Conservation (phyloP, 2,113 vertebrate species). For the Tyto alba region DNA sequence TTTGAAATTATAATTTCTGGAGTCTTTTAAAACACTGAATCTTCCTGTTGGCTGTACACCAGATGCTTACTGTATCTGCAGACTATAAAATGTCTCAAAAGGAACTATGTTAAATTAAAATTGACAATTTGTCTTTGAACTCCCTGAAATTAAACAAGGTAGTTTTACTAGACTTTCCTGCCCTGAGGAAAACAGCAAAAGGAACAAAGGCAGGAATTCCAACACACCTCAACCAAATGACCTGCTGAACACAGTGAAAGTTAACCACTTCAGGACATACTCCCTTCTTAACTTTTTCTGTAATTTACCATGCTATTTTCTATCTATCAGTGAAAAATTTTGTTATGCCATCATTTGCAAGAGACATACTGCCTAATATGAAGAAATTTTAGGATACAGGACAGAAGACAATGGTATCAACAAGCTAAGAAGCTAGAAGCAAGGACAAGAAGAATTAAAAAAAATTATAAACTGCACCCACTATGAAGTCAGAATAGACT, state of each 20-base stretch:
- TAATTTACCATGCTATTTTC: slow-evolving; percentile 7
- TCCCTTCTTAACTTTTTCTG: neutral
- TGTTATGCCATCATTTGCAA: neutral
- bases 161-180: slow-evolving; percentile 70
- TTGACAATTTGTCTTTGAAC: slow-evolving; percentile 69
- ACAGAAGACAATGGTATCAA: neutral
- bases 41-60: slow-evolving; percentile 55
- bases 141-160: slow-evolving; percentile 56
- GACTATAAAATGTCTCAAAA: slow-evolving; percentile 62
- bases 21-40: slow-evolving; percentile 14
- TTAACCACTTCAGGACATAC: slow-evolving; percentile 20
- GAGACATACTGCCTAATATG: neutral
- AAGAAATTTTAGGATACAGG: neutral
- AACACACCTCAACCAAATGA: slow-evolving; percentile 54
- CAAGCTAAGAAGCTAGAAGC: neutral
- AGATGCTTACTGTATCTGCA: slow-evolving; percentile 51
- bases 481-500: neutral
- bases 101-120: slow-evolving; percentile 65
- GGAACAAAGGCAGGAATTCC: slow-evolving; percentile 68
- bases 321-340: neutral
- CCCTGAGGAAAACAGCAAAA: slow-evolving; percentile 60
- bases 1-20: neutral
- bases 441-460: neutral
- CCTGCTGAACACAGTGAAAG: slow-evolving; percentile 55
- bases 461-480: neutral